Percentiles rank a stretch among this genome's conserved stretches.
These are phyloP conservation scores for Naja naja DNA, from an alignment of 2,113 vertebrate species.

Conservation along the genomic window DNA sequence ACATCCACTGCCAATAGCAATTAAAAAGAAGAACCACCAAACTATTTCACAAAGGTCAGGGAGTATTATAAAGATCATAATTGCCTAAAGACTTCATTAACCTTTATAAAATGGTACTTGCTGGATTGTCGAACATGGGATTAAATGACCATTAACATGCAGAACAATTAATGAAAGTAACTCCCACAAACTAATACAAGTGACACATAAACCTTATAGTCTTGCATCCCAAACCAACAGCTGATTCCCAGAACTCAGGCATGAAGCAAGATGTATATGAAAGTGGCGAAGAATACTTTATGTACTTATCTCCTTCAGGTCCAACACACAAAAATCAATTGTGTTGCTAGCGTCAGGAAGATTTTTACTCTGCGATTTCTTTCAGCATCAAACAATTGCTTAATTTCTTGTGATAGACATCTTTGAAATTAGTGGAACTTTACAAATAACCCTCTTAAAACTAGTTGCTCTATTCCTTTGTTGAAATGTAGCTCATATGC, in stretches of 20 bases:
- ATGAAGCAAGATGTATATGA: neutral
- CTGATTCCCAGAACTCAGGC: neutral
- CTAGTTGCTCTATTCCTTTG: neutral
- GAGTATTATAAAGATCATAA: slow-evolving; percentile 47
- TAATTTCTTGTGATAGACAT: neutral
- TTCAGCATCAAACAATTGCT: neutral
- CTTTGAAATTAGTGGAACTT: neutral
- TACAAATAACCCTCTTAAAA: neutral
- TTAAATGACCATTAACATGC: slow-evolving; percentile 52
- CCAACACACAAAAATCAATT: neutral
- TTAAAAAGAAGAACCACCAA: neutral
- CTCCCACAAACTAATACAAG: slow-evolving; percentile 8
- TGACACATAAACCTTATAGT: neutral
- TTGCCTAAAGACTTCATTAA: slow-evolving; percentile 55
- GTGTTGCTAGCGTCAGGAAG: neutral
- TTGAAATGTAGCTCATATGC: neutral
- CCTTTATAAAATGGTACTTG: slow-evolving; percentile 47
- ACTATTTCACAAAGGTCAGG: slow-evolving; percentile 49
- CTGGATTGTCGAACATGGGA: slow-evolving; percentile 30
- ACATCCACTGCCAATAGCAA: slow-evolving; percentile 24
- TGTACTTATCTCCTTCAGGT: neutral
- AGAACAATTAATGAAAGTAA: slow-evolving; percentile 42
- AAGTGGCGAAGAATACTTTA: neutral
- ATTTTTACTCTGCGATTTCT: neutral
- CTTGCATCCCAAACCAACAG: neutral